Evolutionary conservation across 2,888 invertebrate genomes (phyloP).

Genomic region (Apotomis betuletana): DNA sequence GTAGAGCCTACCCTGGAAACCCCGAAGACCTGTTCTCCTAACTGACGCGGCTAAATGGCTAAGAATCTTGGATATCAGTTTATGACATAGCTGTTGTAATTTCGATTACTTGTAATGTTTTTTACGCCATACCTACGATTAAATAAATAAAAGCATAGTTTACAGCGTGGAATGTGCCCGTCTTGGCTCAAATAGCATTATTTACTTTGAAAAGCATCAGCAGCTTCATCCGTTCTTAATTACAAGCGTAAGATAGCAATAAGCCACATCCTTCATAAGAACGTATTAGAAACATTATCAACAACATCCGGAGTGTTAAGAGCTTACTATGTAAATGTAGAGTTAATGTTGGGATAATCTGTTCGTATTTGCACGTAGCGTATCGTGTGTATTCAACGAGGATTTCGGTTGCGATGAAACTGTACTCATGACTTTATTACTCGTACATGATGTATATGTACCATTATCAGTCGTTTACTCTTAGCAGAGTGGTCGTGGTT

Average conservation of each 20-base stretch:
- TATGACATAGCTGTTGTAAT: too few species aligned
- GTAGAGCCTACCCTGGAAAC: too few species aligned
- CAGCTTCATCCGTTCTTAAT: not conserved
- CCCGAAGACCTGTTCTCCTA: too few species aligned
- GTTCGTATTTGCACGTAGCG: conserved; percentile 42
- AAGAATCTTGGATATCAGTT: too few species aligned
- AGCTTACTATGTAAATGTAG: conserved; percentile 61
- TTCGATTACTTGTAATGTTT: too few species aligned
- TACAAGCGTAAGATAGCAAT: not conserved
- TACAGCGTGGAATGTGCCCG: too few species aligned
- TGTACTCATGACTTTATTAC: conserved; percentile 21
- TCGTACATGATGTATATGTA: not conserved
- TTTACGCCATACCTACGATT: too few species aligned
- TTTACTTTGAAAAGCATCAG: not conserved
- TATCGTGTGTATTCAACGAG: conserved; percentile 45
- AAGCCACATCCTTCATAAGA: conserved; percentile 3
- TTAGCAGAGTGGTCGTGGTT: too few species aligned
- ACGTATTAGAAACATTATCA: conserved; percentile 25
- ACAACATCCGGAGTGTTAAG: conserved; percentile 44
- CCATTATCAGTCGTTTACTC: too few species aligned
- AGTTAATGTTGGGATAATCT: conserved; percentile 62
- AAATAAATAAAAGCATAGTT: too few species aligned
- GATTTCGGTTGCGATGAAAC: conserved; percentile 22
- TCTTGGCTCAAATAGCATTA: not conserved
- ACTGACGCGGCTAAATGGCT: too few species aligned